Conservation (phyloP, 2,113 vertebrate species). For the Cyanistes caeruleus region DNA sequence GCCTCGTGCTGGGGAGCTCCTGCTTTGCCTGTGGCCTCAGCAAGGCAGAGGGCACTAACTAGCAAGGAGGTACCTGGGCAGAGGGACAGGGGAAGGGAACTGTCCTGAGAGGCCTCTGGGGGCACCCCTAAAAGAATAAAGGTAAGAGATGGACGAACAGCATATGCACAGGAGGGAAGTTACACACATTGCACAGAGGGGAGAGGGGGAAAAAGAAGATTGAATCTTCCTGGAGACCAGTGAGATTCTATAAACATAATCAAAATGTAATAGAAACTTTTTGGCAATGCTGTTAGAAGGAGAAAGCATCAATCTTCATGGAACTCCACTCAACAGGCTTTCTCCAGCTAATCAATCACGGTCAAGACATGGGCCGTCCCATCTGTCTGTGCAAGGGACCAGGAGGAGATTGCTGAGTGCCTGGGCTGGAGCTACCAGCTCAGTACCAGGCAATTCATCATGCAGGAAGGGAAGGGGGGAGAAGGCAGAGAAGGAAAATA, state of each 20-base stretch:
- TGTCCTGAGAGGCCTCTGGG: not conserved
- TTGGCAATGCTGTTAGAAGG: conserved; percentile 88
- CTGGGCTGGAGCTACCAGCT: conserved; percentile 79
- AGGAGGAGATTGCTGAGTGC: conserved; percentile 77
- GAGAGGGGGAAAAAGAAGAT: conserved; percentile 70
- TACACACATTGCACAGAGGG: conserved; percentile 65
- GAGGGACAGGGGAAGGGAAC: not conserved
- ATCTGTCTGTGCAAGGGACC: conserved; percentile 83
- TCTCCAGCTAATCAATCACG: conserved; percentile 86
- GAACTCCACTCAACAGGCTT: conserved; percentile 86
- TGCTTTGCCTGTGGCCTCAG: not conserved
- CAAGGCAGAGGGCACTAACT: not conserved
- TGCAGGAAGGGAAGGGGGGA: conserved; percentile 52
- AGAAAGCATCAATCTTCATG: conserved; percentile 88
- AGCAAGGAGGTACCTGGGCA: not conserved
- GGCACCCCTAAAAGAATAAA: not conserved
- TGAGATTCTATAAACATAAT: conserved; percentile 87
- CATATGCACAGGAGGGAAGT: conserved; percentile 50
- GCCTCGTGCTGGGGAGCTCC: not conserved
- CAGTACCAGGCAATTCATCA: conserved; percentile 83
- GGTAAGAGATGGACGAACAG: conserved; percentile 46
- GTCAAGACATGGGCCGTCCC: conserved; percentile 82
- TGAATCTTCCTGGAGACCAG: conserved; percentile 81
- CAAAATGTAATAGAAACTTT: conserved; percentile 89
- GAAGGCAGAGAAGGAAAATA: conserved; percentile 75